Evolutionary conservation across 2,797 vertebrate genomes (phyloP), one percentile per base, ranked within the genome.

Genomic region (Myotis pilosus): DNA sequence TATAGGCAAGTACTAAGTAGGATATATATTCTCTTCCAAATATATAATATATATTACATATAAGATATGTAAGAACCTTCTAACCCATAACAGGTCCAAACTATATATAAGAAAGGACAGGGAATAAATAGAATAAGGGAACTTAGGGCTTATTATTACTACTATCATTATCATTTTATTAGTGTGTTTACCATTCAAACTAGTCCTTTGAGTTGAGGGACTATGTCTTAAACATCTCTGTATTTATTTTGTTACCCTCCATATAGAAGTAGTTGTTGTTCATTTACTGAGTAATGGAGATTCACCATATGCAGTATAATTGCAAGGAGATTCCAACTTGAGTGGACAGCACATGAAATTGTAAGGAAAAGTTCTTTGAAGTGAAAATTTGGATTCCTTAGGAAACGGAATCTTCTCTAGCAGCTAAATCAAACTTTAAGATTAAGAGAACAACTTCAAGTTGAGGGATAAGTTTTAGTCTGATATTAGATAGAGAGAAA

Each of bases 371-470:
- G 3, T 25, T 86, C 20, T 57, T 78, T 66, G 36, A 85, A 89
- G 57, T 60, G 17, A 80, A 95, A 71, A 41, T 28, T 72, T 93
- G 16, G 22, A 53, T 71, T 88, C 22, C 60, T 13, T 87, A 60
- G 49, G 53, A 69, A 92, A 41, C 8, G 25, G n/a, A 85, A 72
- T 85, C n/a, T 78, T 94, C 78, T 86, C 23, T 49, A 62, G 17
- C 41, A 51, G 5, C 53, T 91, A 17, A 41, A 49, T 64, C 87
- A 30, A 49, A 79, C 47, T 88, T 92, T 85, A 30, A 89, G 41
- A 57, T 71, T n/a, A 91, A 95, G 53, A 60, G 85, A 79, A 68
- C 23, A 87, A 38, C n/a, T 81, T 88, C 33, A 78, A 72, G 84
- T 81, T 71, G 68, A 75, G 30, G 53, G 49, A 89, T 28, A 74